phyloP scores from a whole-genome alignment of 2,888 invertebrate genomes.

The Leucophora obtusa region DNA sequence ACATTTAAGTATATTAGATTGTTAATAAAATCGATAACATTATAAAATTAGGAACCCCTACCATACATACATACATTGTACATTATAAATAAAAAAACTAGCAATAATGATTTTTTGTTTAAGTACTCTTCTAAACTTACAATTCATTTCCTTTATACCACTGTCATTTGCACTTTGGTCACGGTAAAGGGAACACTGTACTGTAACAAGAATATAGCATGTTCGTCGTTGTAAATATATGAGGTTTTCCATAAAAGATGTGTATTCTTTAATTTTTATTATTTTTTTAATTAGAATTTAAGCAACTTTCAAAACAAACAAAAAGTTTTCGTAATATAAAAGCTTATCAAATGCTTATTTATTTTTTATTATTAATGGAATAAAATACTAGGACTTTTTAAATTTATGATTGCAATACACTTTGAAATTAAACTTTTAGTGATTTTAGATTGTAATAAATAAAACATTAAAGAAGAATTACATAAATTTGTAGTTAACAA shows the following conservation, averaged over 20 bases:
- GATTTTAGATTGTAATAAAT: neutral
- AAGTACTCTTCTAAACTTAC: neutral
- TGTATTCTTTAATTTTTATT: too few relatives aligned
- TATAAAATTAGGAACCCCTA: neutral
- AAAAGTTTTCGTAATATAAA: constrained; percentile 17
- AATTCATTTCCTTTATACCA: constrained; percentile 14
- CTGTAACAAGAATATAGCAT: neutral
- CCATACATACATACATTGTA: constrained; percentile 11
- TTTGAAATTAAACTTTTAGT: constrained; percentile 31
- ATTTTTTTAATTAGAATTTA: too few relatives aligned
- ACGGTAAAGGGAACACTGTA: constrained; percentile 16
- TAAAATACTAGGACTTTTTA: constrained; percentile 42
- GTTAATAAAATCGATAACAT: neutral
- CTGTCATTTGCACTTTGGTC: constrained; percentile 44
- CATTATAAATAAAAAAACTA: too few relatives aligned
- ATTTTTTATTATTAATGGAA: constrained; percentile 15
- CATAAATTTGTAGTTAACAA: constrained; percentile 23
- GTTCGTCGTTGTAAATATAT: constrained; percentile 53
- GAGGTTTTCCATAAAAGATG: constrained; percentile 16
- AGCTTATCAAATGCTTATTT: constrained; percentile 18
- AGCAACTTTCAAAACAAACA: too few relatives aligned
- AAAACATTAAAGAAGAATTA: constrained; percentile 12
- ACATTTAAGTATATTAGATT: neutral
- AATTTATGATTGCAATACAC: constrained; percentile 39
- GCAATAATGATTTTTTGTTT: too few relatives aligned